A percentile compares a stretch with the other conserved stretches of the same genome.
These are phyloP conservation scores for Chloebia gouldiae DNA, from an alignment of 2,113 vertebrate species.

Conservation along the genomic window DNA sequence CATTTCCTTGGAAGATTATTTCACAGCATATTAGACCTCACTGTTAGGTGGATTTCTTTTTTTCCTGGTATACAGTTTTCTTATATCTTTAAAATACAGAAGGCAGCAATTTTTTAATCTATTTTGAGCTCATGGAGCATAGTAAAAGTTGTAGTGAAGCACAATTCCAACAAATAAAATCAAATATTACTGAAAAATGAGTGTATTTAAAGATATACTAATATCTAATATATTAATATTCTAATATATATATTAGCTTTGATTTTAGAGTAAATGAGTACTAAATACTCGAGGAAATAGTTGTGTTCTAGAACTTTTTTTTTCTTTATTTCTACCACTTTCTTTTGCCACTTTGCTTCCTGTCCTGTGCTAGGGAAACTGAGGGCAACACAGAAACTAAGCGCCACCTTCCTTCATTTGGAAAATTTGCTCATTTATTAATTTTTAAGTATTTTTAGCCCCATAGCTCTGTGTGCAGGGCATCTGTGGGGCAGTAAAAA, in stretches of 20 bases:
- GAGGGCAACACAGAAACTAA: neutral
- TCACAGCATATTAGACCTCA: neutral
- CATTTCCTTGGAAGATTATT: conserved; percentile 18
- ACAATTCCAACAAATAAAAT: neutral
- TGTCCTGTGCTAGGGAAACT: neutral
- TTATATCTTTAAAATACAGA: neutral
- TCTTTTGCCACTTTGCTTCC: neutral
- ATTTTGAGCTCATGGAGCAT: neutral
- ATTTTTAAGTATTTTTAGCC: neutral
- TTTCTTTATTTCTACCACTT: neutral
- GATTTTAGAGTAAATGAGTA: neutral
- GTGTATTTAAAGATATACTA: neutral
- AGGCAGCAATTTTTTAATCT: neutral
- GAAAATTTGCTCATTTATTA: neutral
- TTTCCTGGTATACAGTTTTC: neutral
- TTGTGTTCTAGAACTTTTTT: neutral
- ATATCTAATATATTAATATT: no score
- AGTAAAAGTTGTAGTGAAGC: neutral
- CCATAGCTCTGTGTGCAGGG: neutral
- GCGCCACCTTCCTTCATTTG: neutral
- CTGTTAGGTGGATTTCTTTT: neutral
- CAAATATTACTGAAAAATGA: neutral
- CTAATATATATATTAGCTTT: no score
- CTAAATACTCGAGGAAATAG: neutral
- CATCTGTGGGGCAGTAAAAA: neutral